Evolutionary conservation across 2,888 invertebrate species (phyloP).

Genomic region (Chrysolina americana): DNA sequence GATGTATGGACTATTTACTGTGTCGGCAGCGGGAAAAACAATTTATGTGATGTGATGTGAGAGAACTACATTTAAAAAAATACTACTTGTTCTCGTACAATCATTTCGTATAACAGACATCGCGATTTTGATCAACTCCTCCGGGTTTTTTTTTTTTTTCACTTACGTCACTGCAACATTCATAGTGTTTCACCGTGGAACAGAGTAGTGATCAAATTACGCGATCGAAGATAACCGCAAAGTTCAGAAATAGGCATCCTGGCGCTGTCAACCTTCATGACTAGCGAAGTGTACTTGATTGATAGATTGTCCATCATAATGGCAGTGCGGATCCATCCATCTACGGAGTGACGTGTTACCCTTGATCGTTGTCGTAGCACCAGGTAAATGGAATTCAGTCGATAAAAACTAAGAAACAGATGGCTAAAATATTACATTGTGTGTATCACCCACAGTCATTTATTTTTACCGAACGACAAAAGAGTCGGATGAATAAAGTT

Average conservation of each 20-base stretch:
- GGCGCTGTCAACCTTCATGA: constrained; percentile 61
- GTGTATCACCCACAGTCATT: constrained; percentile 50
- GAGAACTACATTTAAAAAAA: too few species aligned
- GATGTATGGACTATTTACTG: too few species aligned
- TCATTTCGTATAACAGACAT: too few species aligned
- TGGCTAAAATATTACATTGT: constrained; percentile 49
- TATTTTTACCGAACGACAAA: constrained; percentile 47
- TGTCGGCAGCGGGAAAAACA: too few species aligned
- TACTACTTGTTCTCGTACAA: too few species aligned
- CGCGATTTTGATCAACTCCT: too few species aligned
- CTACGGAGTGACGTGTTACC: constrained; percentile 62
- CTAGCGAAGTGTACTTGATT: constrained; percentile 66
- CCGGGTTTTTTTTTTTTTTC: too few species aligned
- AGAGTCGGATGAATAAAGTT: constrained; percentile 44
- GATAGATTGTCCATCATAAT: constrained; percentile 71
- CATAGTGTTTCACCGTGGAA: background rate
- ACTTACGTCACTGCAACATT: background rate
- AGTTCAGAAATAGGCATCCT: constrained; percentile 41
- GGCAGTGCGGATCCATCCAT: constrained; percentile 68
- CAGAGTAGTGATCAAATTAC: constrained; percentile 12
- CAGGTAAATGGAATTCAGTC: constrained; percentile 58
- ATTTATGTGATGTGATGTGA: too few species aligned
- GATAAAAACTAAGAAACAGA: constrained; percentile 40
- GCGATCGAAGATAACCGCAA: constrained; percentile 22
- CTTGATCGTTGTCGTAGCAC: constrained; percentile 59